A percentile compares a stretch with the other conserved stretches of the same genome.
Conservation (phyloP, 2,888 invertebrate species). For the Ophraella communa region DNA sequence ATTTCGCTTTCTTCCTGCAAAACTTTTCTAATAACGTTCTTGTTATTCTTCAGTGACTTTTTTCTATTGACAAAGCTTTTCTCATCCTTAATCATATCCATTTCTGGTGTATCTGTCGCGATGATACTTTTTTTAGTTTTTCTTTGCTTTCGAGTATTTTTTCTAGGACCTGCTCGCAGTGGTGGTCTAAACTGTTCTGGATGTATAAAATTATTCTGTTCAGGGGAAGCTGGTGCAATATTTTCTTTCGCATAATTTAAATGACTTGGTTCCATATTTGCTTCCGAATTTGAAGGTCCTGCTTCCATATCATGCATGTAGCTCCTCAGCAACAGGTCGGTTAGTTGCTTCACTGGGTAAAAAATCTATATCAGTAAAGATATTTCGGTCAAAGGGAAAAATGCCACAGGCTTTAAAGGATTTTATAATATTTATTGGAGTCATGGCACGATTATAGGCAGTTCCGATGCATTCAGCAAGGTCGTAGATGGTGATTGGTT, state of each 20-base stretch:
- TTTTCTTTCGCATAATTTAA: slow-evolving; percentile 2
- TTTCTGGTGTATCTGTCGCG: slow-evolving; percentile 28
- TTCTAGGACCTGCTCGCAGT: slow-evolving; percentile 25
- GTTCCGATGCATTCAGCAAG: slow-evolving; percentile 51
- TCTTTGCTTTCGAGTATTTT: slow-evolving; percentile 16
- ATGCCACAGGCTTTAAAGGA: slow-evolving; percentile 52
- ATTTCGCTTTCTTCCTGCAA: slow-evolving; percentile 1
- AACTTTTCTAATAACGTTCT: not conserved
- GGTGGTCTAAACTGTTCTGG: slow-evolving; percentile 25
- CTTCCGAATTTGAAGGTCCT: slow-evolving; percentile 1
- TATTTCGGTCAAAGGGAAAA: slow-evolving; percentile 31
- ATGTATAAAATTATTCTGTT: not conserved
- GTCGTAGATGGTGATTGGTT: slow-evolving; percentile 56
- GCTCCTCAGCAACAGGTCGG: too few relatives aligned
- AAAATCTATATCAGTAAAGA: slow-evolving; percentile 31
- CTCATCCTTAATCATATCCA: slow-evolving; percentile 19
- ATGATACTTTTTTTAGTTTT: slow-evolving; percentile 29
- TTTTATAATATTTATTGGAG: slow-evolving; percentile 50
- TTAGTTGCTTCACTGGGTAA: slow-evolving; percentile 31
- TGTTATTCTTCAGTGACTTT: not conserved
- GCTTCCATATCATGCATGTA: slow-evolving; percentile 1
- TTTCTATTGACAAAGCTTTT: slow-evolving; percentile 2
- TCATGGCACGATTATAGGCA: slow-evolving; percentile 47
- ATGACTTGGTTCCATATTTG: not conserved
- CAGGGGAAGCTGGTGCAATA: not conserved